Percentiles rank a stretch among this genome's conserved stretches.
Conservation (phyloP, 92 coral and sea anemone genomes). For the Bergia puertoricense region DNA sequence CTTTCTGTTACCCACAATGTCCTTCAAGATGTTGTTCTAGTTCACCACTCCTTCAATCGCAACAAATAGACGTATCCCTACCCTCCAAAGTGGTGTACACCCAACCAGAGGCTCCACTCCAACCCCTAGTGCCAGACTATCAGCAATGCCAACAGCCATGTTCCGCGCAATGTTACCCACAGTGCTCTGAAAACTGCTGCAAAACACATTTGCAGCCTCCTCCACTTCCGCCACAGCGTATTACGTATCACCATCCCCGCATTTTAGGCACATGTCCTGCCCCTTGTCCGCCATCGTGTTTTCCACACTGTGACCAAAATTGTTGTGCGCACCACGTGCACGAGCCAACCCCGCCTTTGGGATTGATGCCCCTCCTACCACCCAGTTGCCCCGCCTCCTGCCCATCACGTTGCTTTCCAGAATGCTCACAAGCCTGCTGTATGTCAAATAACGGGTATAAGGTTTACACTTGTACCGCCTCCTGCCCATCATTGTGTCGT, state of each 20-base stretch:
- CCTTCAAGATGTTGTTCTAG: conserved; percentile 15
- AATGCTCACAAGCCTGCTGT: conserved; percentile 25
- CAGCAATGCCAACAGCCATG: conserved; percentile 28
- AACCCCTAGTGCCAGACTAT: neutral
- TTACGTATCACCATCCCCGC: neutral
- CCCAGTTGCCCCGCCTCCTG: conserved; percentile 40
- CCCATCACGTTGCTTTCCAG: conserved; percentile 15
- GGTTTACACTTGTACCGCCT: conserved; percentile 8
- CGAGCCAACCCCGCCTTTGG: conserved; percentile 37
- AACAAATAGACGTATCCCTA: neutral
- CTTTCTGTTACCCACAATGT: conserved; percentile 37
- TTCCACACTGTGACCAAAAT: conserved; percentile 30
- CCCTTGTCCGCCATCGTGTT: conserved; percentile 25
- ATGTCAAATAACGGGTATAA: neutral
- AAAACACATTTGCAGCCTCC: neutral
- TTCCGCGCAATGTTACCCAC: conserved; percentile 4
- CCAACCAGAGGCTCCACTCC: neutral
- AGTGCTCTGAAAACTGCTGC: conserved; percentile 31
- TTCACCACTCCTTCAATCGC: neutral
- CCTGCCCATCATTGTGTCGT: conserved; percentile 23
- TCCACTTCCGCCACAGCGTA: neutral
- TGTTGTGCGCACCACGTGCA: conserved; percentile 40
- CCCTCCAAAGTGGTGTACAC: neutral
- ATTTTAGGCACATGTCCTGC: conserved; percentile 4
- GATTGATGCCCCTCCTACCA: conserved; percentile 15